Evolutionary conservation across 1,140 invertebrate species (phyloP), one percentile per base, ranked within the genome.

Genomic region (Batillaria attramentaria): DNA sequence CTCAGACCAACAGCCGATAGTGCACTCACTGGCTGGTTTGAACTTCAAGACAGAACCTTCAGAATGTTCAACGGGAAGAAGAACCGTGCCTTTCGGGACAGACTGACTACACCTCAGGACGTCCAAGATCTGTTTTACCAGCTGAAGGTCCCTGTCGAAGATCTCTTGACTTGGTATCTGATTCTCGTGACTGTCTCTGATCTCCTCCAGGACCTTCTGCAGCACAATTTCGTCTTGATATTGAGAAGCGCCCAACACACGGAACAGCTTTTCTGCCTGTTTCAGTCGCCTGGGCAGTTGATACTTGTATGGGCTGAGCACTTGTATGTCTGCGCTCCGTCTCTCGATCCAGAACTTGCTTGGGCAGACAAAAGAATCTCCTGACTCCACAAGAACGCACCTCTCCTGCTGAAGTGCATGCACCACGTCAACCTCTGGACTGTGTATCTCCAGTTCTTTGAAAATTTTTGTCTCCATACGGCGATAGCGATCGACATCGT

Each of bases 1-100:
- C n/a, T n/a, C n/a, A 69, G 33, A 3, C 37, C 46, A 54, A 31
- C 46, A 2, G 35, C 16, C 10, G 20, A 28, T 5, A 77, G 74
- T 84, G 69, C 86, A 87, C 6, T 87, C 81, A 3, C 75, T 62
- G 3, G 79, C 82, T 24, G 62, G 72, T 20, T 70, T 73, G 35
- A 87, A 69, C 28, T 66, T 20, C 3, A 87, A 54, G 20, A 39
- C 37, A 28, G 69, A 41, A 31, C 79, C 75, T 28, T 50, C 60
- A 0, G 74, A 39, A 3, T 80, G 73, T 3, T 60, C 43, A 24
- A 84, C 60, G 6, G 83, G 83, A 39, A 85, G 41, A 6, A 85
- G 50, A 18, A 83, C 57, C 20, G 41, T 72, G 50, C 60, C 69
- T 24, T 39, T 43, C 20, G 4, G 28, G 20, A 57, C 54, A 18